These are phyloP conservation scores for Laterallus jamaicensis DNA, from an alignment of 2,113 vertebrate genomes.

Conservation along the genomic window DNA sequence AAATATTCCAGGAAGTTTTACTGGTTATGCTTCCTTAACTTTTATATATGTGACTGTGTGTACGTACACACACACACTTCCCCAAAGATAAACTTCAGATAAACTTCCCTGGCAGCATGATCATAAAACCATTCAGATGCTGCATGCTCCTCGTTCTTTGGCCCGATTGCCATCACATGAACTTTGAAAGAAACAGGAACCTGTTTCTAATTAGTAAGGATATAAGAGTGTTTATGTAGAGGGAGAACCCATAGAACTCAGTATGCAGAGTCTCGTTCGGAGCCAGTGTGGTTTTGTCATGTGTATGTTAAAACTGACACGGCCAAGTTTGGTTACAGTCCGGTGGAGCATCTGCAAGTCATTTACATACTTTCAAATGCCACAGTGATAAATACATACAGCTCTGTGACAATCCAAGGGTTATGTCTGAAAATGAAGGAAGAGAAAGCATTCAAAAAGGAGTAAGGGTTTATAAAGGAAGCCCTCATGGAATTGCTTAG, in stretches of 20 bases:
- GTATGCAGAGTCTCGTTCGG: background rate
- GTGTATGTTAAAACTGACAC: constrained; percentile 37
- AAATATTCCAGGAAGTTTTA: constrained; percentile 7
- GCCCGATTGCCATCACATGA: background rate
- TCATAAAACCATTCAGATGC: background rate
- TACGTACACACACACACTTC: background rate
- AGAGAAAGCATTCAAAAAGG: constrained; percentile 13
- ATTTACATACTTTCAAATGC: constrained; percentile 46
- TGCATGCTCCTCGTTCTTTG: background rate
- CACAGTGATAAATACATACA: constrained; percentile 26
- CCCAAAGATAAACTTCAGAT: background rate
- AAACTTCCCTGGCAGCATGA: background rate
- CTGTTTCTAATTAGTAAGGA: constrained; percentile 57
- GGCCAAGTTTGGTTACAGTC: constrained; percentile 44
- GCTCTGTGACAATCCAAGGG: constrained; percentile 6
- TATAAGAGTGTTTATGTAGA: constrained; percentile 24
- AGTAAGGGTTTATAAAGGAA: background rate
- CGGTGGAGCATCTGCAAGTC: constrained; percentile 48
- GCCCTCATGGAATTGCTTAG: background rate
- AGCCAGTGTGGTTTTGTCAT: constrained; percentile 26
- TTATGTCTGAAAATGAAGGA: constrained; percentile 31
- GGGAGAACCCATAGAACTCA: constrained; percentile 29
- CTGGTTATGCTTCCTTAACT: constrained; percentile 1
- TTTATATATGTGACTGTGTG: background rate
- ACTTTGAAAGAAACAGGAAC: constrained; percentile 39